Percentiles rank a stretch among this genome's conserved stretches.
Conservation (phyloP, 2,113 vertebrate genomes). For the Pionites leucogaster region DNA sequence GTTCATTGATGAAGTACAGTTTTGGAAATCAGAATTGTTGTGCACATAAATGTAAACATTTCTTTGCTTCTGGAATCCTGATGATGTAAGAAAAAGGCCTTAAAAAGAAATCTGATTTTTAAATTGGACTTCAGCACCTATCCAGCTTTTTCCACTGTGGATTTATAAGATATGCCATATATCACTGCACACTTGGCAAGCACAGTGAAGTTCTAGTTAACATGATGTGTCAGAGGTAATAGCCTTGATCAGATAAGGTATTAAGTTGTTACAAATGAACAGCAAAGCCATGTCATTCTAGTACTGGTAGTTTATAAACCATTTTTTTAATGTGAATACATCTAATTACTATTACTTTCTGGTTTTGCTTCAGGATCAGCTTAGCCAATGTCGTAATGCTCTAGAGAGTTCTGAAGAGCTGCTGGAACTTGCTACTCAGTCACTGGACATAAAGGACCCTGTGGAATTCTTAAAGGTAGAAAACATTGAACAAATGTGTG, state of each 20-base stretch:
- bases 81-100: not conserved
- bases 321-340: not conserved
- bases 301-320: not conserved
- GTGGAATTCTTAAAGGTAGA: constrained; percentile 88
- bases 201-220: not conserved
- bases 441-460: constrained; percentile 82
- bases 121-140: not conserved
- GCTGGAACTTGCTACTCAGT: constrained; percentile 83
- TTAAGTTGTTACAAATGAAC: not conserved
- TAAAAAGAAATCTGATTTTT: not conserved
- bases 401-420: constrained; percentile 88
- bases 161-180: not conserved
- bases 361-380: constrained; percentile 78
- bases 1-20: not conserved
- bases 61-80: not conserved
- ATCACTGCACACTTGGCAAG: not conserved
- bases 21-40: not conserved
- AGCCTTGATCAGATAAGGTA: not conserved
- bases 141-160: not conserved
- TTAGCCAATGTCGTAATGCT: constrained; percentile 83
- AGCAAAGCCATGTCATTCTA: not conserved
- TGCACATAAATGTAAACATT: not conserved
- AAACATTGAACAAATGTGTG: not conserved
- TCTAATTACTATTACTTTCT: not conserved
- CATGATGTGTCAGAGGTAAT: not conserved